Evolutionary conservation across 1,140 invertebrate species (phyloP).

Genomic region (Branchinecta lindahli): DNA sequence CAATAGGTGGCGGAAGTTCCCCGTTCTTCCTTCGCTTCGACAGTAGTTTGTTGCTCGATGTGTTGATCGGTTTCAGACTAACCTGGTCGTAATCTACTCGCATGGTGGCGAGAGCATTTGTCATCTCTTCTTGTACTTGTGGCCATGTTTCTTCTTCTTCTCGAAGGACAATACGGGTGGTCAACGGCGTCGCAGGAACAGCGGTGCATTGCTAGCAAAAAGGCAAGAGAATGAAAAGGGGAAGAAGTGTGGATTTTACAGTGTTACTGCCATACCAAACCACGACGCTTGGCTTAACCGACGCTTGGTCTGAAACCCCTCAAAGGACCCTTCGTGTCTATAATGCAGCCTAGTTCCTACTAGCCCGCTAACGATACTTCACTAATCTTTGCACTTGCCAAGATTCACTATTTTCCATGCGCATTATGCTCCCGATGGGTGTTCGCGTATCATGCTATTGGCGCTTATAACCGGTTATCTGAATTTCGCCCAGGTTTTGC

Average conservation of each 20-base stretch:
- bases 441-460: no score
- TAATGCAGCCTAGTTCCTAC: no score
- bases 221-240: conserved; percentile 20
- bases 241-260: conserved; percentile 2
- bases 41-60: conserved; percentile 76
- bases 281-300: no score
- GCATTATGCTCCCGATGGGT: no score
- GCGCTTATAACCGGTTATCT: no score
- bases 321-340: no score
- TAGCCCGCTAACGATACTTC: no score
- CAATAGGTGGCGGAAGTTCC: conserved; percentile 16
- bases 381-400: no score
- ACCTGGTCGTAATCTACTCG: conserved; percentile 43
- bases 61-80: conserved; percentile 72
- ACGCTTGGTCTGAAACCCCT: no score
- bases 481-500: no score
- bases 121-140: conserved; percentile 98
- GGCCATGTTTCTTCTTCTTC: conserved; percentile 86
- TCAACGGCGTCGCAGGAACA: conserved; percentile 82
- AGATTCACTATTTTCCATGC: no score
- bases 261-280: no score
- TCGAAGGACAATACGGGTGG: conserved; percentile 66
- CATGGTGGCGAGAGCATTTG: conserved; percentile 87
- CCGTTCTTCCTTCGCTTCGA: conserved; percentile 57
- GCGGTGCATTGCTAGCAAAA: conserved; percentile 54